Conservation (phyloP, 2,888 invertebrate species). For the Erebia aethiops region DNA sequence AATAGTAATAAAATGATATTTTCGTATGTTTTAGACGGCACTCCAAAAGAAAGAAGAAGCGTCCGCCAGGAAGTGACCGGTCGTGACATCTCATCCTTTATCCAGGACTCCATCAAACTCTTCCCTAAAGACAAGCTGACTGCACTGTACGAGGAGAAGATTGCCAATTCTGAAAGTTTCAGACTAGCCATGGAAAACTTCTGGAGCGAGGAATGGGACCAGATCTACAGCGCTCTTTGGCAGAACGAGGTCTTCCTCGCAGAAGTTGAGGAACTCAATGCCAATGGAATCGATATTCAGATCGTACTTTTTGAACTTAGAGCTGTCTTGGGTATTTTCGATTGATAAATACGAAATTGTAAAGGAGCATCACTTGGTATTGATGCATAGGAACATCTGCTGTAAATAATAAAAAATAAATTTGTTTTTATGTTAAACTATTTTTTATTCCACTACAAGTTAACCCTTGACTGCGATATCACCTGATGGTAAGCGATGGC, state of each 20-base stretch:
- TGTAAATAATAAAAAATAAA: background rate
- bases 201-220: constrained; percentile 59
- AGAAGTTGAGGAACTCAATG: constrained; percentile 53
- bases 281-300: constrained; percentile 55
- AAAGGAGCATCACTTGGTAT: background rate
- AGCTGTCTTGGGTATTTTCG: constrained; percentile 39
- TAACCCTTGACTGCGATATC: too few relatives aligned
- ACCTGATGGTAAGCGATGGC: too few relatives aligned
- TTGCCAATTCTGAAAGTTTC: constrained; percentile 61
- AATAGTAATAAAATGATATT: background rate
- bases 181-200: constrained; percentile 61
- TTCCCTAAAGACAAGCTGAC: constrained; percentile 52
- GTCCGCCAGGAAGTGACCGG: constrained; percentile 40
- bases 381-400: background rate
- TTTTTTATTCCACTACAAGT: too few relatives aligned
- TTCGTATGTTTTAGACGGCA: constrained; percentile 9
- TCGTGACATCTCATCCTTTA: constrained; percentile 40
- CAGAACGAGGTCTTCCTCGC: constrained; percentile 57
- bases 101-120: constrained; percentile 40
- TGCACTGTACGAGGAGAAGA: constrained; percentile 63
- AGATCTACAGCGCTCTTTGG: constrained; percentile 56
- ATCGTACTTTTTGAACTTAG: constrained; percentile 38
- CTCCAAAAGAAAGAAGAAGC: constrained; percentile 24
- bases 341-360: background rate
- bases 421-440: background rate